phyloP scores from a whole-genome alignment of 2,113 vertebrate genomes.

The Cyprinodon tularosa region DNA sequence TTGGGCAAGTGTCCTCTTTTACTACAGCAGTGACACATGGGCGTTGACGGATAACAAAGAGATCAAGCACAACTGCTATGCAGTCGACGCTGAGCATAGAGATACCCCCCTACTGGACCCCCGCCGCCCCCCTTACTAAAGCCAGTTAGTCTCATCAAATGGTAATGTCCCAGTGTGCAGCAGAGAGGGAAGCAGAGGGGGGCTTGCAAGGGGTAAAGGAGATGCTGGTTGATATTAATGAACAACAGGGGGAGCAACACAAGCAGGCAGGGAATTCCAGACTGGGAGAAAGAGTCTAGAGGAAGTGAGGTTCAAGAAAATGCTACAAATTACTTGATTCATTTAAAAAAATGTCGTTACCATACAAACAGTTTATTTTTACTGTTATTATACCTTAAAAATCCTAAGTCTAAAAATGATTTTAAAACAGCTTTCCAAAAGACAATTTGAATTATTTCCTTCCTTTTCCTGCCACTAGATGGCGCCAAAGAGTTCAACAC shows the following conservation, averaged over 20 bases:
- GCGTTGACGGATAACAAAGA: conserved; percentile 65
- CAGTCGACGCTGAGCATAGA: conserved; percentile 45
- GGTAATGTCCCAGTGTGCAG: conserved; percentile 80
- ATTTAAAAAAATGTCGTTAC: not conserved
- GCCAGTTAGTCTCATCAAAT: conserved; percentile 81
- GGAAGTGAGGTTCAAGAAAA: not conserved
- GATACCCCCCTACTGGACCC: conserved; percentile 84
- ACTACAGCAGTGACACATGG: conserved; percentile 46
- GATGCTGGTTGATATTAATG: conserved; percentile 36
- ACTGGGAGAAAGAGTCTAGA: conserved; percentile 9
- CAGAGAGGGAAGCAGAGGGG: conserved; percentile 49
- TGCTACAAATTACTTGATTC: not conserved
- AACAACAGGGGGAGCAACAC: conserved; percentile 63
- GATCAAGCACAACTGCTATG: conserved; percentile 27
- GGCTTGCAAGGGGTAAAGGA: conserved; percentile 60
- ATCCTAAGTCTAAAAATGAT: not conserved
- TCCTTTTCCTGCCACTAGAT: conserved; percentile 40
- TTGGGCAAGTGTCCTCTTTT: conserved; percentile 23
- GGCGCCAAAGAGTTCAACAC: conserved; percentile 21
- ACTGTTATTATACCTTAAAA: not conserved
- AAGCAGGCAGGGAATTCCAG: conserved; percentile 3
- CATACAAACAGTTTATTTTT: not conserved
- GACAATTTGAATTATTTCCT: not conserved
- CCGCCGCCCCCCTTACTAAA: conserved; percentile 79
- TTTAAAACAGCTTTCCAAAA: not conserved